These are phyloP conservation scores for Nycticorax nycticorax DNA, from an alignment of 2,113 vertebrate species.

Conservation along the genomic window DNA sequence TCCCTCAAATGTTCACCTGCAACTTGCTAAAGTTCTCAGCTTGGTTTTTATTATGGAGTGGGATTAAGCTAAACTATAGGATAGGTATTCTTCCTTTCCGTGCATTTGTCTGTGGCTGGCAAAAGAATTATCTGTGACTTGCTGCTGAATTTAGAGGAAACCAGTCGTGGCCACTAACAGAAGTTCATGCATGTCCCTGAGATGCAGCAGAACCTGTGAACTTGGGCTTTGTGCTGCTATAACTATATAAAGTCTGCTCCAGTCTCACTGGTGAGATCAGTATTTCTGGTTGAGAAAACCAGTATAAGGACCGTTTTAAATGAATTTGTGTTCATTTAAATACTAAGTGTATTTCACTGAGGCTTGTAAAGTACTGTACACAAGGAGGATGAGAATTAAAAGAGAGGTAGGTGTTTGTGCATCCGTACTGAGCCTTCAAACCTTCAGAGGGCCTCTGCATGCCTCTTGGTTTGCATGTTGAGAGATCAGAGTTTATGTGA, in stretches of 20 bases:
- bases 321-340: background rate
- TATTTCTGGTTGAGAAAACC: background rate
- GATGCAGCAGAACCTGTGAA: background rate
- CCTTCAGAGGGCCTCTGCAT: background rate
- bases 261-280: background rate
- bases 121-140: background rate
- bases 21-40: background rate
- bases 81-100: background rate
- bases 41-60: background rate
- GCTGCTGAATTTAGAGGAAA: background rate
- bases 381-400: background rate
- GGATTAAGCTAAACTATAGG: background rate
- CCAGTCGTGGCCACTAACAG: accelerated
- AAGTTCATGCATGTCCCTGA: background rate
- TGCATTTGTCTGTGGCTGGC: background rate
- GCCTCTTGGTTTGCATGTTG: background rate
- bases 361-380: background rate
- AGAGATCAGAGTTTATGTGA: background rate
- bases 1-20: background rate
- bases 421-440: background rate
- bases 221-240: background rate
- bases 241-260: background rate
- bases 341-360: background rate
- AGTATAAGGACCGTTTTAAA: background rate
- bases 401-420: background rate